Base-by-base conservation (phyloP, 2,797 vertebrate genomes). In the Acropternis orthonyx region DNA sequence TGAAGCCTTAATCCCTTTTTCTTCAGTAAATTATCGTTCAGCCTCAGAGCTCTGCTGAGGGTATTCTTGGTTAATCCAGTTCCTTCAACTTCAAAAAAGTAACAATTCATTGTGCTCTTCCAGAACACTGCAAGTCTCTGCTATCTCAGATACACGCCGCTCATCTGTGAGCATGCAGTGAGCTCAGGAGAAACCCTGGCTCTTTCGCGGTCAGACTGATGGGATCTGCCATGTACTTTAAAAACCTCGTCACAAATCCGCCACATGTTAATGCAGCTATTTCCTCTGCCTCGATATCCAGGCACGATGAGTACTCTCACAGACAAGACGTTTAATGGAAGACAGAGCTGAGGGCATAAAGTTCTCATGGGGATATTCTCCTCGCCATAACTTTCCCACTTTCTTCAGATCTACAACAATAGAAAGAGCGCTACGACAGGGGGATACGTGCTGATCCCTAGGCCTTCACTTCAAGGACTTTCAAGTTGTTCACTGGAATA, bases 341-440 rank as follows among this genome's bases (percentile, higher is more conserved):
- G 48, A 23, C 5, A 59, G 22, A 79, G 43, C 59, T 51, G 56
- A 59, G 23, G 32, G 9, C 52, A 39, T 61, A 11, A 86, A 23
- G 15, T 46, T 78, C 17, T 59, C 3, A 0, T 9, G 32, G 75
- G 30, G 37, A 71, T 58, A 34, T 18, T 63, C 27, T 77, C 55
- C 37, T 63, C 0, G 0, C n/a, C 10, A 0, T 34, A 56, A 75
- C 27, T 69, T 86, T 77, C 37, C 14, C 9, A 7, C 5, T 71
- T 80, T 52, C 23, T 78, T 84, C 32, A 44, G 6, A 7, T 41
- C 37, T 79, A 44, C 46, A 37, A 6, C 5, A 58, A 59, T 46
- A 0, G 0, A 80, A 83, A 18, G 34, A 85, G 37, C 41, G 48
- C 23, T 34, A 17, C 37, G 39, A 37, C 9, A 72, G 41, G 7